Percentiles rank a stretch among this genome's conserved stretches.
Evolutionary conservation across 2,113 vertebrate genomes (phyloP).

Genomic region (Climacteris rufus): DNA sequence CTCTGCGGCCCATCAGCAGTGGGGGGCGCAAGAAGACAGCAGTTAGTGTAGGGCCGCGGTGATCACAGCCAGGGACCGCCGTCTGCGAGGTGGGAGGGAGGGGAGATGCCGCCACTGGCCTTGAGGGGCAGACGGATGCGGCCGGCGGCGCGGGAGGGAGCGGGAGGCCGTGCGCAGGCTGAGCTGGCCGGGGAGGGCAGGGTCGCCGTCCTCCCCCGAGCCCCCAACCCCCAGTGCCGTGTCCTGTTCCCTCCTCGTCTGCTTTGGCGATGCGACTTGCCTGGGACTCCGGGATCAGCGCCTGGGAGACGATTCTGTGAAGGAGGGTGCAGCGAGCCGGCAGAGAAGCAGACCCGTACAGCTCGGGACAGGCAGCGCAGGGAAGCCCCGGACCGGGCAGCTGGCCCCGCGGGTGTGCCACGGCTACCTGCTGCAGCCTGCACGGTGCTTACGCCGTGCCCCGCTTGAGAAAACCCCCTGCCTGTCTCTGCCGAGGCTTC

Average conservation of each 20-base stretch:
- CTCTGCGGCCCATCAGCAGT: conserved; percentile 74
- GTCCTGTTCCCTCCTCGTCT: neutral
- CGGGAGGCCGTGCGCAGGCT: neutral
- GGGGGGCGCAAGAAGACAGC: conserved; percentile 82
- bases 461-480: neutral
- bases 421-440: neutral
- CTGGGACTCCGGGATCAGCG: neutral
- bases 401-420: neutral
- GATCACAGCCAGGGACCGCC: conserved; percentile 16
- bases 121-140: neutral
- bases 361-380: neutral
- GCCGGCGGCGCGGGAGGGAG: neutral
- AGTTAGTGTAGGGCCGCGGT: conserved; percentile 56
- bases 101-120: neutral
- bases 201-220: neutral
- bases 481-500: neutral
- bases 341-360: neutral
- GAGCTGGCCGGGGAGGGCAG: neutral
- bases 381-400: neutral
- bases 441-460: fast-evolving
- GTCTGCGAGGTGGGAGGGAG: neutral
- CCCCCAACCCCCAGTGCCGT: neutral
- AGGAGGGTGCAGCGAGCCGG: neutral
- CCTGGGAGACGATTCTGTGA: neutral
- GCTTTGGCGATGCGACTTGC: neutral